These are phyloP conservation scores for Glaucidium brasilianum DNA, from an alignment of 2,113 vertebrate genomes.

Conservation along the genomic window DNA sequence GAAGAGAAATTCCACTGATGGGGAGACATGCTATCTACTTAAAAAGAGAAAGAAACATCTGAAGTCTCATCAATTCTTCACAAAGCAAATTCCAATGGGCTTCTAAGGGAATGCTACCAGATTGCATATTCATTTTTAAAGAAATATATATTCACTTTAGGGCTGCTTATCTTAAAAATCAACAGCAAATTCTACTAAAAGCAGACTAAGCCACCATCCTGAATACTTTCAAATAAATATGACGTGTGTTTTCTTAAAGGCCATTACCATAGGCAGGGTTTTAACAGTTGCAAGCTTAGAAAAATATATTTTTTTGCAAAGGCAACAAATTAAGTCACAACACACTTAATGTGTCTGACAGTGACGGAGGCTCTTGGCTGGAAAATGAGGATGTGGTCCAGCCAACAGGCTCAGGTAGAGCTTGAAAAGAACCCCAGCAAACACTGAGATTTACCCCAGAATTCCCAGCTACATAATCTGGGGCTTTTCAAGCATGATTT, in stretches of 20 bases:
- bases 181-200: neutral
- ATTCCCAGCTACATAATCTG: neutral
- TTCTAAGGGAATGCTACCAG: neutral
- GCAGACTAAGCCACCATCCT: neutral
- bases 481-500: neutral
- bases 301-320: neutral
- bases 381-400: neutral
- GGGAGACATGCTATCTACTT: constrained; percentile 55
- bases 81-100: neutral
- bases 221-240: neutral
- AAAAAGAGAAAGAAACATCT: constrained; percentile 24
- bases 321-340: neutral
- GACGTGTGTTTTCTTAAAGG: neutral
- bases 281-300: neutral
- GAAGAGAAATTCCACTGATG: constrained; percentile 72
- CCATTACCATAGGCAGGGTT: neutral
- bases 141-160: neutral
- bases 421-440: neutral
- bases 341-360: neutral
- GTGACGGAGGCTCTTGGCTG: neutral
- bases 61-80: neutral
- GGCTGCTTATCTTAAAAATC: neutral
- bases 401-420: neutral
- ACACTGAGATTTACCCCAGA: neutral
- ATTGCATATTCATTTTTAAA: neutral